Evolutionary conservation across 2,113 vertebrate genomes (phyloP).

Genomic region (Pampusana beccarii): DNA sequence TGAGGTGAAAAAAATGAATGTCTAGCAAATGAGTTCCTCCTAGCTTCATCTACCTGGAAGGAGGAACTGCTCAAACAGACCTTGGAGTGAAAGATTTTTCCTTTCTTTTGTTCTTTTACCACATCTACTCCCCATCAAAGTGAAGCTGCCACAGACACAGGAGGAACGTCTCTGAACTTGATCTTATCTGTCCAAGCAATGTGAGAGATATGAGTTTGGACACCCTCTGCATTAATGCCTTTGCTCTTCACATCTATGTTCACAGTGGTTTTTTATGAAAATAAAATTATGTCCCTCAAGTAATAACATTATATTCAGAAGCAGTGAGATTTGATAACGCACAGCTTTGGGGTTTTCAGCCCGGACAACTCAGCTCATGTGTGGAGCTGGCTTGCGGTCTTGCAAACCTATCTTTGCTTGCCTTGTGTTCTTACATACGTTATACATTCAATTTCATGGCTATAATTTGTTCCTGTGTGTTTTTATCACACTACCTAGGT

Average conservation of each 20-base stretch:
- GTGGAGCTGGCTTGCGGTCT: neutral
- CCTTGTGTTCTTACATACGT: neutral
- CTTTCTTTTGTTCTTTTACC: neutral
- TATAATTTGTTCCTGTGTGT: neutral
- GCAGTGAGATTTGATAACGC: neutral
- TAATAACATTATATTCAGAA: neutral
- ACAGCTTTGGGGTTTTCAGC: neutral
- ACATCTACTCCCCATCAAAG: neutral
- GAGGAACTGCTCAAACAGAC: neutral
- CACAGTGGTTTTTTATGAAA: neutral
- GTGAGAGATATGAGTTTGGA: neutral
- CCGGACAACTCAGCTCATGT: neutral
- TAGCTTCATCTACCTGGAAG: neutral
- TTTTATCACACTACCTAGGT: neutral
- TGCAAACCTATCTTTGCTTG: neutral
- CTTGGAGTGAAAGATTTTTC: neutral
- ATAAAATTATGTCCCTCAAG: neutral
- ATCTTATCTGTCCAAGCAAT: neutral
- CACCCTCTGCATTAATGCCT: neutral
- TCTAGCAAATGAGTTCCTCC: neutral
- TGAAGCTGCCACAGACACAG: neutral
- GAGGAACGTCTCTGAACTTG: neutral
- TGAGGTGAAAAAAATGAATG: neutral
- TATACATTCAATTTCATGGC: neutral
- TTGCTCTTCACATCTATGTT: neutral